Evolutionary conservation across 2,797 vertebrate species (phyloP), one percentile per base, ranked within the genome.

Genomic region (Peromyscus aztecus): DNA sequence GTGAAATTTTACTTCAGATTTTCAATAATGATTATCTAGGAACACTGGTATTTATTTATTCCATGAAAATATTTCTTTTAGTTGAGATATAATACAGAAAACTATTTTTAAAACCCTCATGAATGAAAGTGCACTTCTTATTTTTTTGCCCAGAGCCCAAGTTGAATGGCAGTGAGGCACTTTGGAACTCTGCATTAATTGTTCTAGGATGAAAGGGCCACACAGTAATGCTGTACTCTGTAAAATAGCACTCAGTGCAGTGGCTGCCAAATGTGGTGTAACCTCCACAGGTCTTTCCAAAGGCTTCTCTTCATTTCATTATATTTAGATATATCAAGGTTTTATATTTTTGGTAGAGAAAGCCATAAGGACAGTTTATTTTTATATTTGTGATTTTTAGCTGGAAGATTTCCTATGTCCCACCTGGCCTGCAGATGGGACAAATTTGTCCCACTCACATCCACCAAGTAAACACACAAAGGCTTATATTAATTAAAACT

Each of bases 181-280:
- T 89, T 95, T 96, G 86, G 89, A 92, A 94, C 90, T 73, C 77
- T 57, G 9, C 0, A 17, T 77, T 89, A 76, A 83, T 29, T 96
- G 46, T 71, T 97, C 92, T 93, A 96, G 69, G n/a, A 63, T 67
- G 76, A 83, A 43, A 65, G 19, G 6, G 31, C 23, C 67, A 75
- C 75, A 80, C 34, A 71, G 52, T 87, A 77, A 27, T 61, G 52
- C 55, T 13, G 0, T 55, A 65, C 75, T 37, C 4, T 73, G 27
- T 75, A 92, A 94, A 90, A 75, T 27, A 57, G 19, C 75, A 84
- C 59, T 91, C 61, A 67, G 34, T 81, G 75, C 71, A 91, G 71
- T 90, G 52, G 37, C 49, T 94, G 57, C 19, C 27, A 46, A 94
- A 61, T 77, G 34, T 34, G 14, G 59, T 8, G 31, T 37, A 91